A percentile compares a stretch with the other conserved stretches of the same genome.
Evolutionary conservation across 2,113 vertebrate genomes (phyloP).

Genomic region (Cephalopholis sonnerati): DNA sequence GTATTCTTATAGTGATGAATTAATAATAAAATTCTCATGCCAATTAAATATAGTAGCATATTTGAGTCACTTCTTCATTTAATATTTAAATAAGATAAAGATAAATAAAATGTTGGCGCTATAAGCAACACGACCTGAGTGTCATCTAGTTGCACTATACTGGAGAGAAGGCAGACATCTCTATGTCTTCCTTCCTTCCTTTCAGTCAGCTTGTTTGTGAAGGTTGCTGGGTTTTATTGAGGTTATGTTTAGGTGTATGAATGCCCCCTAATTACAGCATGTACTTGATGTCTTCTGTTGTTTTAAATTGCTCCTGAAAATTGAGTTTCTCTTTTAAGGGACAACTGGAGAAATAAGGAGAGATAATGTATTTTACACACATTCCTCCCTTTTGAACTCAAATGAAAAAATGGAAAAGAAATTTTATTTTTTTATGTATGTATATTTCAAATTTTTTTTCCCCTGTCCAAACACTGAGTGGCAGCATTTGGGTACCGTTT

Average conservation of each 20-base stretch:
- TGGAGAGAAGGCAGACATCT: no score
- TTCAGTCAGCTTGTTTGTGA: background rate
- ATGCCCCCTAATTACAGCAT: background rate
- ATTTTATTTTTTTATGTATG: background rate
- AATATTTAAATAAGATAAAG: no score
- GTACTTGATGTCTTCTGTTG: background rate
- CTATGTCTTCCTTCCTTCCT: no score
- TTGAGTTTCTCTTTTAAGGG: background rate
- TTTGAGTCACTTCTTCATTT: no score
- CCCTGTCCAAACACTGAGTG: background rate
- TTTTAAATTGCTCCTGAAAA: background rate
- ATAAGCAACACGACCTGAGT: no score
- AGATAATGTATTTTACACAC: background rate
- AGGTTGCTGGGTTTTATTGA: background rate
- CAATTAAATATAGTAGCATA: no score
- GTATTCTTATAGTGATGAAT: no score
- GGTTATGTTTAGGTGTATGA: background rate
- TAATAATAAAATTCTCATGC: no score
- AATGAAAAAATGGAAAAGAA: background rate
- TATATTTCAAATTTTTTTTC: background rate
- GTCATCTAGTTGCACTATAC: no score
- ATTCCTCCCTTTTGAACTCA: background rate
- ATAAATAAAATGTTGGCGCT: no score
- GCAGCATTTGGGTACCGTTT: constrained; percentile 29
- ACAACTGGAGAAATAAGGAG: background rate